A percentile compares a stretch with the other conserved stretches of the same genome.
Evolutionary conservation across 2,888 invertebrate genomes (phyloP).

Genomic region (Glomeris marginata): DNA sequence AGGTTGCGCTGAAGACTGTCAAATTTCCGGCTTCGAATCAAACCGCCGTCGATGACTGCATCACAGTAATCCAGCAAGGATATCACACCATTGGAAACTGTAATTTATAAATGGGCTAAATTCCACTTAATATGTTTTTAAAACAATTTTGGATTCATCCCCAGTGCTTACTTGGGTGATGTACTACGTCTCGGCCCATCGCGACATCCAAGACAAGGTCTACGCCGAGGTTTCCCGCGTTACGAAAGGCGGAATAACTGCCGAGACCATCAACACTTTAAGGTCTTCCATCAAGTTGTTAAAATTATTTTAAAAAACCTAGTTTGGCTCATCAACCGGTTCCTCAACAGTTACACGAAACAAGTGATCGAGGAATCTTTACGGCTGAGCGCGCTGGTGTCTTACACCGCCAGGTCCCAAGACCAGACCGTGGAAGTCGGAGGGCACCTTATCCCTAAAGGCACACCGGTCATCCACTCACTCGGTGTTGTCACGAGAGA

Average conservation of each 20-base stretch:
- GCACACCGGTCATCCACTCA: constrained; percentile 32
- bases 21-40: no score
- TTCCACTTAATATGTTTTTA: background rate
- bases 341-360: constrained; percentile 27
- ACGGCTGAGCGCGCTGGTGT: constrained; percentile 26
- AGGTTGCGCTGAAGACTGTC: no score
- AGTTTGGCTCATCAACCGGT: no score
- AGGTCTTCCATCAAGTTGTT: constrained; percentile 17
- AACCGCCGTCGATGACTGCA: constrained; percentile 9
- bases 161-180: constrained; percentile 29
- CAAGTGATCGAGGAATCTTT: constrained; percentile 31
- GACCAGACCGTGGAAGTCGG: constrained; percentile 28
- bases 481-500: constrained; percentile 27
- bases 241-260: constrained; percentile 18
- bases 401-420: constrained; percentile 28
- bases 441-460: constrained; percentile 29
- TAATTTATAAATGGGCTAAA: constrained; percentile 15
- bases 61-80: constrained; percentile 23
- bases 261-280: constrained; percentile 20
- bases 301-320: no score
- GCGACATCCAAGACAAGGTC: constrained; percentile 26
- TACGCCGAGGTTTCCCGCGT: constrained; percentile 22
- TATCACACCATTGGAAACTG: constrained; percentile 28
- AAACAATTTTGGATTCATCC: constrained; percentile 8
- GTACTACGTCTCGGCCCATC: constrained; percentile 28